A percentile compares a stretch with the other conserved stretches of the same genome.
phyloP scores from a whole-genome alignment of 2,888 invertebrate genomes.

The Seira ritae region DNA sequence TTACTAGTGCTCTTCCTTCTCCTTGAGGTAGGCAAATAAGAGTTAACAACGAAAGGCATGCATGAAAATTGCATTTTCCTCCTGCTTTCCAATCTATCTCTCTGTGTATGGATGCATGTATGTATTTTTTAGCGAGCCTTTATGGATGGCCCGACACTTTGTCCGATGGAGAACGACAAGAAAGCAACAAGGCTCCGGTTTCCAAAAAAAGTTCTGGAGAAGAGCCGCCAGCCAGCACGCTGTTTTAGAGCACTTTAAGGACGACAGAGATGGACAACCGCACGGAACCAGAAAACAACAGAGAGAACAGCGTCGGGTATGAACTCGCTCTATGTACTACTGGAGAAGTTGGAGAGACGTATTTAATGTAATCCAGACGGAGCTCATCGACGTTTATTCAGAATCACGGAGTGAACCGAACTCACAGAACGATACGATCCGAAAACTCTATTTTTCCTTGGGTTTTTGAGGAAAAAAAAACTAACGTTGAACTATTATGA shows the following conservation, averaged over 20 bases:
- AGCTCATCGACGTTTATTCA: conserved; percentile 54
- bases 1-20: neutral
- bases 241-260: conserved; percentile 29
- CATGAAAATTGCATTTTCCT: conserved; percentile 52
- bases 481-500: too few relatives aligned
- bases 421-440: conserved; percentile 31
- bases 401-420: conserved; percentile 40
- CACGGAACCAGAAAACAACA: conserved; percentile 57
- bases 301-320: conserved; percentile 32
- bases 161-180: conserved; percentile 42
- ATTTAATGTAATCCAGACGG: conserved; percentile 51
- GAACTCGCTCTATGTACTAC: conserved; percentile 18
- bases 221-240: conserved; percentile 21
- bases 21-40: conserved; percentile 19
- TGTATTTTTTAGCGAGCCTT: neutral
- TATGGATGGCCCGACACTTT: conserved; percentile 37
- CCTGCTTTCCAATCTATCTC: neutral
- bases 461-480: neutral
- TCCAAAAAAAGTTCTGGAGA: conserved; percentile 21
- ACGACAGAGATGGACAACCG: conserved; percentile 56
- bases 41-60: conserved; percentile 22
- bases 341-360: neutral
- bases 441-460: conserved; percentile 26
- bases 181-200: conserved; percentile 59
- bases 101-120: neutral